Base-by-base conservation (phyloP, 1,140 invertebrate species). In the Helicoverpa armigera region DNA sequence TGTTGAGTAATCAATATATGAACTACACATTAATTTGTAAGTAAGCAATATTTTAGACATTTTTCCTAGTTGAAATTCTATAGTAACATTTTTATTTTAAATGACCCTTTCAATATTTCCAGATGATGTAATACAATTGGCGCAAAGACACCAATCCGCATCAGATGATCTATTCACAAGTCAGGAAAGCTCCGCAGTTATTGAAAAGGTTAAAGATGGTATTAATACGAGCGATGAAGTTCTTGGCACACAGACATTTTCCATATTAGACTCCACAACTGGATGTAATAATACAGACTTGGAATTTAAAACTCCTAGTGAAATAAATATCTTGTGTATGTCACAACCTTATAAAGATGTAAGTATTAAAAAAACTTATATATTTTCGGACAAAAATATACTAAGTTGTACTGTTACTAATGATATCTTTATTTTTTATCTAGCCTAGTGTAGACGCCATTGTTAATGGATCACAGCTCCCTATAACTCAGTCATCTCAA, bases 111-210 rank as follows among this genome's bases (percentile, higher is more conserved):
- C 23, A 4, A 29, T 51, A 51, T 89, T 69, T 91, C 51, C 83
- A 94, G 93, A 94, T 88, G 91, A 92, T 14, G 90, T 89, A 69
- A 79, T 94, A 63, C 92, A 91, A 56, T 77, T 92, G 51, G 92
- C 90, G 16, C 93, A 94, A 84, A 79, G 65, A 50, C 86, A 88
- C 23, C 88, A 87, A 83, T 89, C 87, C 12, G 73, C 65, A 53
- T 92, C 92, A 18, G 90, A 92, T 63, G 91, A 94, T 16, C 69
- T 94, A 29, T 90, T 93, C 72, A 83, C 85, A 29, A 92, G 89
- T 60, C 92, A 91, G 87, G 87, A 86, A 51, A 89, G 82, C 50
- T 58, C 43, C 35, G 56, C 13, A 48, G 43, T 65, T 16, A 63
- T 13, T 23, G 65, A 79, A n/a, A 53, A 23, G 29, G 11, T 12